These are phyloP conservation scores for Caradrina kadenii DNA, from an alignment of 2,888 invertebrate genomes.

Conservation along the genomic window DNA sequence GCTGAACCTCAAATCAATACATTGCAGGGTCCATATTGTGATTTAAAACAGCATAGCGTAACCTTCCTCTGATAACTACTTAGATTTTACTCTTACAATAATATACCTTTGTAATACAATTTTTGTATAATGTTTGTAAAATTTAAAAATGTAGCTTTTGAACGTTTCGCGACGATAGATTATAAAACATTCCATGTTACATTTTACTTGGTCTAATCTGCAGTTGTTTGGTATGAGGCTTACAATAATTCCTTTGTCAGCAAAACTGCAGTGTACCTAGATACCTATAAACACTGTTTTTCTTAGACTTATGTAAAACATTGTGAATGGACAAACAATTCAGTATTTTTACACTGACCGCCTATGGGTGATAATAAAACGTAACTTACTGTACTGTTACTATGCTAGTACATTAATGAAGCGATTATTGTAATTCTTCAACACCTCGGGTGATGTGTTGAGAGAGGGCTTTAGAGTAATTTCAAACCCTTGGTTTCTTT, in stretches of 20 bases:
- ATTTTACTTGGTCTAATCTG: constrained; percentile 1
- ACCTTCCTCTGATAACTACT: constrained; percentile 34
- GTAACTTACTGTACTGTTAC: not conserved
- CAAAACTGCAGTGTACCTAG: not conserved
- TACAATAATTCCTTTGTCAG: not conserved
- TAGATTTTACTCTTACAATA: constrained; percentile 48
- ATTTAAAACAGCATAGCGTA: constrained; percentile 58
- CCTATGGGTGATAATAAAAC: not conserved
- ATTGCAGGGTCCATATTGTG: constrained; percentile 66
- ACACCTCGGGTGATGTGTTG: not conserved
- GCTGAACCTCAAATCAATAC: constrained; percentile 53
- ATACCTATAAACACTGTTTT: too few relatives aligned
- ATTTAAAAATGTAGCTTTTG: constrained; percentile 20
- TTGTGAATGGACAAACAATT: not conserved
- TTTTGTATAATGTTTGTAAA: constrained; percentile 29
- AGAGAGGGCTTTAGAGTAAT: not conserved
- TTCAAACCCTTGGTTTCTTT: not conserved
- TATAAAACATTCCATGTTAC: constrained; percentile 51
- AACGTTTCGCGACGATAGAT: constrained; percentile 16
- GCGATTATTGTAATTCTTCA: constrained; percentile 2
- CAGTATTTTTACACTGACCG: not conserved
- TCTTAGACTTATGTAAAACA: not conserved
- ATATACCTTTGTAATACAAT: constrained; percentile 27
- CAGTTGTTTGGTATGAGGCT: not conserved
- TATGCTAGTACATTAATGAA: constrained; percentile 6